Percentiles rank a stretch among this genome's conserved stretches.
These are phyloP conservation scores for Caenorhabditis doughertyi DNA, from an alignment of 2,888 invertebrate genomes.

Conservation along the genomic window DNA sequence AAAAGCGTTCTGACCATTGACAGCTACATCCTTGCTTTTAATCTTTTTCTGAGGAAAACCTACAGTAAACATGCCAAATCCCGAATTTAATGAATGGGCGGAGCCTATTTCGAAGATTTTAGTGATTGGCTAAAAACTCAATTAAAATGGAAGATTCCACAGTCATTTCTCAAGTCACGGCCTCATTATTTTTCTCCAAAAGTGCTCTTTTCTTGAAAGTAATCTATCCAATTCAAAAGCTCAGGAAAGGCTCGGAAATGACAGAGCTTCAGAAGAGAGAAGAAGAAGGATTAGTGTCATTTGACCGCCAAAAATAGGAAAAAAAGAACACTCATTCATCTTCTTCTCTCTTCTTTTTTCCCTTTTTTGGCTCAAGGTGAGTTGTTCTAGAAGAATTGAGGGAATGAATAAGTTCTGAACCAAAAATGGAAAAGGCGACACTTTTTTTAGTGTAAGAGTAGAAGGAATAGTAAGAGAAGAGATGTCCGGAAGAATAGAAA, in stretches of 20 bases:
- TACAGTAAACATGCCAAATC: neutral
- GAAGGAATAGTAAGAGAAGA: neutral
- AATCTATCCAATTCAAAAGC: conserved; percentile 33
- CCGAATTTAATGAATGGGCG: neutral
- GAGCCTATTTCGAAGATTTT: neutral
- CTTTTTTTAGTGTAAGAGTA: conserved; percentile 34
- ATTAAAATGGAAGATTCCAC: neutral
- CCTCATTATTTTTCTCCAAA: conserved; percentile 18
- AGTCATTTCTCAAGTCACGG: conserved; percentile 14
- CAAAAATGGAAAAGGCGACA: conserved; percentile 29
- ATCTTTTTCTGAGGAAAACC: too few relatives aligned
- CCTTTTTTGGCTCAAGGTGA: conserved; percentile 3
- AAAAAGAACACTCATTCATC: conserved; percentile 49
- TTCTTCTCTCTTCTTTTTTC: conserved; percentile 17
- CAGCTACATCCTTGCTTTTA: too few relatives aligned
- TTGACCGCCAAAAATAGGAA: conserved; percentile 29
- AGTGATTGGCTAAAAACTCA: neutral
- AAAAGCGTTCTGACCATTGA: too few relatives aligned
- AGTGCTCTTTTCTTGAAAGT: conserved; percentile 12
- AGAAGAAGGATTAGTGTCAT: conserved; percentile 53
- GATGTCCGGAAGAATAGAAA: conserved; percentile 25
- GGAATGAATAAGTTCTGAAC: conserved; percentile 8
- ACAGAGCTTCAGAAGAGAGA: conserved; percentile 33
- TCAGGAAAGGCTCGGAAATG: conserved; percentile 34
- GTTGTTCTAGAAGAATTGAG: conserved; percentile 1